Evolutionary conservation across 1,140 invertebrate genomes (phyloP), one percentile per base, ranked within the genome.

Genomic region (Pissodes strobi): DNA sequence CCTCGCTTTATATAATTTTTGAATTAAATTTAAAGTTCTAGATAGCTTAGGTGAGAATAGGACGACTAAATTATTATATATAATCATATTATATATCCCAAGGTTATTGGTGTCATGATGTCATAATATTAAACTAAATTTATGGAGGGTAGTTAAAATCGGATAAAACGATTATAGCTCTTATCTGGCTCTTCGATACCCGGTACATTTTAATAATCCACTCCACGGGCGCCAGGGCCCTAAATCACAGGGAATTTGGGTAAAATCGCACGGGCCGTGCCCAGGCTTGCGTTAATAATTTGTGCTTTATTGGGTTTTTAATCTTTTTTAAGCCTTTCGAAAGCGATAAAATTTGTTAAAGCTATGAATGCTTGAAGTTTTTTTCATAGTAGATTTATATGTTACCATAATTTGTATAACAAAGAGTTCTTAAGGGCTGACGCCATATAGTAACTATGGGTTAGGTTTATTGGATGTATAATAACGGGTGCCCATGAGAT

Each of bases 171-270:
- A 63, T 63, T 63, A 63, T 15, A 52, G 49, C 52, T 46, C 60
- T 46, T 55, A 38, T 9, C 56, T 46, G 23, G 10, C 43, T 45
- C 52, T 59, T 48, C 39, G 38, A 53, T 45, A 48, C 22, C 25
- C 60, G 34, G 49, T 63, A 63, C 55, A 63, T 63, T 51, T 52
- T 63, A 38, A 53, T 63, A 63, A 63, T 63, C 49, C 52, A 63
- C 9, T 39, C 8, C 49, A 27, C 9, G 25, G 25, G 60, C 38
- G 59, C 6, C 30, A 18, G 13, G 23, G 15, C 12, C 39, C 45
- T 53, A 63, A 63, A 63, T 63, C 60, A 63, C 38, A 8, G 43
- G 46, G 60, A 53, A 63, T 63, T 63, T 63, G 49, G 34, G 55
- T 63, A 55, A 30, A 63, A 63, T 55, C 46, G 46, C 58, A 21